A percentile compares a stretch with the other conserved stretches of the same genome.
Evolutionary conservation across 2,888 invertebrate species (phyloP).

Genomic region (Lepas anatifera): DNA sequence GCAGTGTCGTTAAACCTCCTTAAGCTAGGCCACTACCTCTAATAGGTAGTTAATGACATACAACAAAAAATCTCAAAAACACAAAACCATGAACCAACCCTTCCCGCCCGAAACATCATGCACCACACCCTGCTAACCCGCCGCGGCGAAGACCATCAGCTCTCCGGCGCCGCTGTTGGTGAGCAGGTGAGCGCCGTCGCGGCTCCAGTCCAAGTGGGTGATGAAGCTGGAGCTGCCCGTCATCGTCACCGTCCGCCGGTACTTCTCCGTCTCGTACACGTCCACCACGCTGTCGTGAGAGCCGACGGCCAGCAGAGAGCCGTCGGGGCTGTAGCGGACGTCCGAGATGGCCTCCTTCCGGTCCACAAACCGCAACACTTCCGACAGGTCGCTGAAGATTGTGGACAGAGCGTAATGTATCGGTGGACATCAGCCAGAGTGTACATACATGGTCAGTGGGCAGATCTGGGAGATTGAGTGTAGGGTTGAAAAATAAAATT

Average conservation of each 20-base stretch:
- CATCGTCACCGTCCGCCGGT: slow-evolving; percentile 30
- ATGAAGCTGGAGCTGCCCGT: slow-evolving; percentile 36
- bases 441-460: too few species aligned
- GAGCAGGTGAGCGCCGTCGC: slow-evolving; percentile 34
- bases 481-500: too few species aligned
- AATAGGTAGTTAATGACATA: too few species aligned
- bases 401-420: too few species aligned
- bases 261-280: slow-evolving; percentile 32
- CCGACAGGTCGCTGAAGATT: slow-evolving; percentile 35
- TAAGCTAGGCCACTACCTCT: too few species aligned
- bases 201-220: slow-evolving; percentile 38
- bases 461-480: too few species aligned
- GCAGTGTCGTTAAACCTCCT: too few species aligned
- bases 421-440: too few species aligned
- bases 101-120: too few species aligned
- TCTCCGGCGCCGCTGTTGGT: slow-evolving; percentile 36
- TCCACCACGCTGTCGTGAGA: slow-evolving; percentile 38
- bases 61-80: too few species aligned
- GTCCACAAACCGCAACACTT: slow-evolving; percentile 32
- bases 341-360: slow-evolving; percentile 36
- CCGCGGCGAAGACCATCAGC: slow-evolving; percentile 33
- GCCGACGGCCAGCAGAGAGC: slow-evolving; percentile 35
- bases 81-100: too few species aligned
- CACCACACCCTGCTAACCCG: slow-evolving; percentile 32
- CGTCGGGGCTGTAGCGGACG: slow-evolving; percentile 37